These are phyloP conservation scores for Temnothorax rugatulus DNA, from an alignment of 2,888 invertebrate species.

Conservation along the genomic window DNA sequence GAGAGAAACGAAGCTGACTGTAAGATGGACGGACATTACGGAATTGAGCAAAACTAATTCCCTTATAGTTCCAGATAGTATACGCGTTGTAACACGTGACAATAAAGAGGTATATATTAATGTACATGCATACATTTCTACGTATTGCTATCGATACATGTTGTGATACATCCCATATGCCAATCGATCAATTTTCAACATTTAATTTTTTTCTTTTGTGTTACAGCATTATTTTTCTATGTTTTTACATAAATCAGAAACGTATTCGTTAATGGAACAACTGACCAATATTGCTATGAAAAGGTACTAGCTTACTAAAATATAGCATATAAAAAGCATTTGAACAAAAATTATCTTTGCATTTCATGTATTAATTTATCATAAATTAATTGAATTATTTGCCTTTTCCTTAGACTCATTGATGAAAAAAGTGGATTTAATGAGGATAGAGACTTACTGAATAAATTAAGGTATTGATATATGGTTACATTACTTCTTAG, in stretches of 20 bases:
- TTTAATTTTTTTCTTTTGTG: constrained; percentile 26
- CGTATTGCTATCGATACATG: neutral
- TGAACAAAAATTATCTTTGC: neutral
- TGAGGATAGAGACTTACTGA: constrained; percentile 94
- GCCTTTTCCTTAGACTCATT: constrained; percentile 90
- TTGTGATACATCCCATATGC: neutral
- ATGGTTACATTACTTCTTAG: neutral
- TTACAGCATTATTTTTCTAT: constrained; percentile 95
- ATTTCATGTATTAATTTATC: constrained; percentile 69
- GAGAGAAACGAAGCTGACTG: constrained; percentile 94
- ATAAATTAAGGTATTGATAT: constrained; percentile 90
- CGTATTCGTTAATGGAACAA: constrained; percentile 97
- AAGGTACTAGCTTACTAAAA: constrained; percentile 87
- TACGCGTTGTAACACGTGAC: constrained; percentile 94
- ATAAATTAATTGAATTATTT: constrained; percentile 42
- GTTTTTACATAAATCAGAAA: constrained; percentile 95
- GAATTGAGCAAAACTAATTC: constrained; percentile 93
- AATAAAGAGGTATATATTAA: constrained; percentile 87
- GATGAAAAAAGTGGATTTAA: constrained; percentile 97
- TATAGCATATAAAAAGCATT: neutral
- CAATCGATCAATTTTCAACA: neutral
- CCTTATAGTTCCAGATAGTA: constrained; percentile 93
- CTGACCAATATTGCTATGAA: constrained; percentile 99
- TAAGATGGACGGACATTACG: constrained; percentile 96
- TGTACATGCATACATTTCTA: neutral